Evolutionary conservation across 2,797 vertebrate species (phyloP).

Genomic region (Poecile montanus): DNA sequence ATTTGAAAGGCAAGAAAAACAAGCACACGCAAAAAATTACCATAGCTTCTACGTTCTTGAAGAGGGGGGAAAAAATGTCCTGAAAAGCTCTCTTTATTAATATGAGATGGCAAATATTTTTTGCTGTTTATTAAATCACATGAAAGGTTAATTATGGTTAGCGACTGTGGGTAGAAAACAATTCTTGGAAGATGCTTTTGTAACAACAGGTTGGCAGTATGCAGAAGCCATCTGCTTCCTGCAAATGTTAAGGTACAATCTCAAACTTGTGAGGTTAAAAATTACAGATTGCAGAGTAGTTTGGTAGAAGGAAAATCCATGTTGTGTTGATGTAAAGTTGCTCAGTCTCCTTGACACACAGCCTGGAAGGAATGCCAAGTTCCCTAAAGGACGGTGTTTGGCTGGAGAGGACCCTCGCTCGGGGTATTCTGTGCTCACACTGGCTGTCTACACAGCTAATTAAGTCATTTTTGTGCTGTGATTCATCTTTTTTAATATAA

Average conservation of each 20-base stretch:
- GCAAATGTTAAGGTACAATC: conserved; percentile 84
- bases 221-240: conserved; percentile 82
- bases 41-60: background rate
- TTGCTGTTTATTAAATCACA: conserved; percentile 78
- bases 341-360: conserved; percentile 76
- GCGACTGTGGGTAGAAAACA: conserved; percentile 78
- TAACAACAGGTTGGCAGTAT: conserved; percentile 83
- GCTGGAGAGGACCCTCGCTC: conserved; percentile 68
- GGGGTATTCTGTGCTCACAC: conserved; percentile 67
- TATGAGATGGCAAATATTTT: conserved; percentile 74
- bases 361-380: conserved; percentile 69
- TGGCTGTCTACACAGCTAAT: conserved; percentile 70
- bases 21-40: background rate
- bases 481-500: conserved; percentile 4
- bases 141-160: conserved; percentile 82
- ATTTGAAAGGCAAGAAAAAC: conserved; percentile 5
- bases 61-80: background rate
- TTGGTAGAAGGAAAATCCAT: conserved; percentile 76
- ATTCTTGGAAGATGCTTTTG: conserved; percentile 81
- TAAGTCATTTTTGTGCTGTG: conserved; percentile 34
- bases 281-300: conserved; percentile 78
- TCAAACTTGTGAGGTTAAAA: conserved; percentile 81
- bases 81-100: conserved; percentile 70
- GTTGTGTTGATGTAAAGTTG: conserved; percentile 78
- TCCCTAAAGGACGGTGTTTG: conserved; percentile 65